Percentiles rank a stretch among this genome's conserved stretches.
Conservation (phyloP, 1,140 invertebrate genomes). For the Sarcophaga peregrina region DNA sequence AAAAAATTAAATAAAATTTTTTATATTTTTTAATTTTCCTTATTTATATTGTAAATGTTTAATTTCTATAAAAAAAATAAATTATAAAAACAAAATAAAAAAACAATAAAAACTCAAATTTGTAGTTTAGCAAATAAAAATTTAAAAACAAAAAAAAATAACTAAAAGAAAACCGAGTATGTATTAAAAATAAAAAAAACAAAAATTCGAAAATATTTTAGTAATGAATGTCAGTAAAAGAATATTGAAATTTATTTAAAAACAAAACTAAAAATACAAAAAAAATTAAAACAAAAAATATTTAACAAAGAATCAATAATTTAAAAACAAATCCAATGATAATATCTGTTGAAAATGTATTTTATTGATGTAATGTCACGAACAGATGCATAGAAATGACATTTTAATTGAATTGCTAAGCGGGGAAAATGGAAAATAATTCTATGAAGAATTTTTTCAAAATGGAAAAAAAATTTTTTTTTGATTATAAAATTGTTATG, state of each 20-base stretch:
- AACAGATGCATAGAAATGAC: neutral
- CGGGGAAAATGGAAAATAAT: neutral
- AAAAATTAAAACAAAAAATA: constrained; percentile 11
- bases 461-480: constrained; percentile 1
- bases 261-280: constrained; percentile 12
- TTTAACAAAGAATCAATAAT: neutral
- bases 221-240: constrained; percentile 33
- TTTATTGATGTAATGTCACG: neutral
- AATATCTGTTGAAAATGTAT: neutral
- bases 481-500: constrained; percentile 5
- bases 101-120: no score
- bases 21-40: no score
- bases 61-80: no score
- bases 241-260: neutral
- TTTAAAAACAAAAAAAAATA: neutral
- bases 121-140: constrained; percentile 1
- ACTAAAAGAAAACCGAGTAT: neutral
- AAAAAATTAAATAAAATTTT: no score
- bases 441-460: neutral
- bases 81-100: no score
- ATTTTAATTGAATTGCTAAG: constrained; percentile 19
- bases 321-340: neutral
- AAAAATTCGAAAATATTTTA: constrained; percentile 22
- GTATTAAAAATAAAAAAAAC: neutral
- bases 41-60: no score